These are phyloP conservation scores for Drosophila multiciliata DNA, from an alignment of 2,888 invertebrate species.

Conservation along the genomic window DNA sequence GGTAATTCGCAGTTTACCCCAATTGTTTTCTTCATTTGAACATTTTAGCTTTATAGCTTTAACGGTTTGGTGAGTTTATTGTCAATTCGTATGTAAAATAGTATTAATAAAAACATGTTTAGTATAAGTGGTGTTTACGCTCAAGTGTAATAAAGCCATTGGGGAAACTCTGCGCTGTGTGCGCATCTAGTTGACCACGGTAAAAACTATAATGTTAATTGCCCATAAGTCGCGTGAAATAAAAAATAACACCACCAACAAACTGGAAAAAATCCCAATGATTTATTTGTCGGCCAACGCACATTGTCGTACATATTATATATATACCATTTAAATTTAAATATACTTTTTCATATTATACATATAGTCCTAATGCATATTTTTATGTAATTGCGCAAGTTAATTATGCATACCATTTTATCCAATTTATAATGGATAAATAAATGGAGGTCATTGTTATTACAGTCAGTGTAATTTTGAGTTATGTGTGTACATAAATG, in stretches of 20 bases:
- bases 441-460: conserved; percentile 20
- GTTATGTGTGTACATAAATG: conserved; percentile 3
- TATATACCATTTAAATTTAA: background rate
- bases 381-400: background rate
- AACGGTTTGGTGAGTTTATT: background rate
- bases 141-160: conserved; percentile 2
- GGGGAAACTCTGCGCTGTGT: conserved; percentile 9
- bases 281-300: background rate
- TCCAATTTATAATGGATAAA: conserved; percentile 12
- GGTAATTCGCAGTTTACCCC: background rate
- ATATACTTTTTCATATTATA: background rate
- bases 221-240: background rate
- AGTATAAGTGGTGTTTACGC: background rate
- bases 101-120: background rate
- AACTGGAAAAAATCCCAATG: conserved; percentile 27
- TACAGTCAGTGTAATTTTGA: conserved; percentile 5
- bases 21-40: background rate
- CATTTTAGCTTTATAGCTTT: background rate
- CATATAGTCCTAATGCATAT: background rate
- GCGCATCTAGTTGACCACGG: conserved; percentile 1
- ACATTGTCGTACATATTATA: background rate
- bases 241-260: conserved; percentile 27
- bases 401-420: background rate
- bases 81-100: background rate
- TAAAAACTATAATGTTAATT: conserved; percentile 11